phyloP scores from a whole-genome alignment of 2,888 invertebrate species.

The Palloptera scutellata region DNA sequence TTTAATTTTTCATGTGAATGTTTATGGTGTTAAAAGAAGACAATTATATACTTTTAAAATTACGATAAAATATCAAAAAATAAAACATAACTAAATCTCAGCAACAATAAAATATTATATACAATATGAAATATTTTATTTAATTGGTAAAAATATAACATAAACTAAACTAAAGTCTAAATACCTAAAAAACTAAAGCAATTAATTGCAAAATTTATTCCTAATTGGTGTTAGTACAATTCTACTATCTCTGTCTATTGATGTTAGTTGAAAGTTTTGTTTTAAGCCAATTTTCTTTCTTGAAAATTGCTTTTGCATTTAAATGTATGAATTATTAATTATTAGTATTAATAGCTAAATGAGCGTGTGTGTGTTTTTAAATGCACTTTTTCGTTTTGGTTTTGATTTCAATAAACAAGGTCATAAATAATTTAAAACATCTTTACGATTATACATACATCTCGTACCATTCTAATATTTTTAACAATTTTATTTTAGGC shows the following conservation, averaged over 20 bases:
- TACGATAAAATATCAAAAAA: slow-evolving; percentile 3
- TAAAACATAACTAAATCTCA: neutral
- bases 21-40: slow-evolving; percentile 24
- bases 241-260: neutral
- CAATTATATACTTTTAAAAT: slow-evolving; percentile 8
- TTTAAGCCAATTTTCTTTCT: slow-evolving; percentile 6
- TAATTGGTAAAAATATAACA: slow-evolving; percentile 20
- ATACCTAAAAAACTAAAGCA: neutral
- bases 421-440: too few species aligned
- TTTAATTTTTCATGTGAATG: slow-evolving; percentile 33
- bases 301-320: slow-evolving; percentile 19
- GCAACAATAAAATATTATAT: slow-evolving; percentile 5
- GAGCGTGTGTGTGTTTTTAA: slow-evolving; percentile 20
- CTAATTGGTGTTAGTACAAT: neutral
- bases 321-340: neutral
- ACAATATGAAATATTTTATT: slow-evolving; percentile 6
- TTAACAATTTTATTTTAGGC: too few species aligned
- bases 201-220: neutral
- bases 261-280: slow-evolving; percentile 9
- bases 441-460: too few species aligned
- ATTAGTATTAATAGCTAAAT: neutral
- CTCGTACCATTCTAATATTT: too few species aligned
- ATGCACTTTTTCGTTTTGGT: slow-evolving; percentile 17
- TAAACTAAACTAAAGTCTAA: neutral
- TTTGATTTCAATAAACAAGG: neutral